Base-by-base conservation (phyloP, 1,140 invertebrate genomes). In the Drosophila yakuba region DNA sequence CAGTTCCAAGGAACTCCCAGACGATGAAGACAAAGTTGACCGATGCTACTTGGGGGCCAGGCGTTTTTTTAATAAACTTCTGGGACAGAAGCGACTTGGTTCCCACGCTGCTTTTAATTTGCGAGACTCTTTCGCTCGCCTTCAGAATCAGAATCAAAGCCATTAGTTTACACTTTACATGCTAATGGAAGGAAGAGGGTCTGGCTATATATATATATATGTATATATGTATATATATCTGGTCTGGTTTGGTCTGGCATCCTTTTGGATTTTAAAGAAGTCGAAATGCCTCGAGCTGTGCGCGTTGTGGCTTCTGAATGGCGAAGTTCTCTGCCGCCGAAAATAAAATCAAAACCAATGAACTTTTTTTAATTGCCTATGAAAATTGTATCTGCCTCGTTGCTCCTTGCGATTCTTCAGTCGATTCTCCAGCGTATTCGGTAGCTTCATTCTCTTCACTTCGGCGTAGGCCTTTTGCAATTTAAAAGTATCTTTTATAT, bases 111-210 rank as follows among this genome's bases (percentile, higher is more conserved):
- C 76, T 83, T 78, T 78, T 78, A 78, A 78, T 78, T 78, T 78
- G 64, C 75, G 35, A 69, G 52, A 32, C 35, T 45, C 48, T 12
- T 51, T 38, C 17, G 36, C 45, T 41, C 61, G 51, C 44, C 36
- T 36, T n/a, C 20, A 45, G 68, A 72, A 71, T 71, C 68, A 58
- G 66, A 89, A 89, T 88, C 74, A 84, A 89, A 88, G 73, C 73
- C 85, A 89, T 88, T 89, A 88, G 84, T 89, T 88, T 88, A 88
- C 84, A 88, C 85, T 88, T 88, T 88, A 88, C 84, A 88, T 88
- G 84, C 84, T 89, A 88, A 88, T 88, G 85, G 84, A 67, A 77
- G 66, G 59, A 64, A 52, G 54, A 67, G 47, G 78, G 59, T 54
- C n/a, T 44, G 32, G 28, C 23, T 15, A 44, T 57, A 55, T 63